phyloP scores from a whole-genome alignment of 2,888 invertebrate genomes.

The Ophion obscuratus region DNA sequence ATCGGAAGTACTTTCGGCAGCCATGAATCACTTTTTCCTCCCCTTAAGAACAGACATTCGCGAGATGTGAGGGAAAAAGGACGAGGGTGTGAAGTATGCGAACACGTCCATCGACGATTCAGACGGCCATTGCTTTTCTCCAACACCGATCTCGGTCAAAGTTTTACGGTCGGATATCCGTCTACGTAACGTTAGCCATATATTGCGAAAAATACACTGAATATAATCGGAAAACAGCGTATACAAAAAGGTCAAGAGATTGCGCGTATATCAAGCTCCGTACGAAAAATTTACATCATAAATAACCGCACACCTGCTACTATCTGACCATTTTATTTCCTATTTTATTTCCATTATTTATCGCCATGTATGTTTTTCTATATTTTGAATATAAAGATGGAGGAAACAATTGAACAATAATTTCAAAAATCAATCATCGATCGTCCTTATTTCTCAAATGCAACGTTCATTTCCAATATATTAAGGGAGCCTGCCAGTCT shows the following conservation, averaged over 20 bases:
- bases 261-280: neutral
- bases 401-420: neutral
- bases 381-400: neutral
- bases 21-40: slow-evolving; percentile 35
- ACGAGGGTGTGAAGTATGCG: slow-evolving; percentile 51
- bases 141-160: slow-evolving; percentile 33
- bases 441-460: too few relatives aligned
- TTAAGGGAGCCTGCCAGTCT: too few relatives aligned
- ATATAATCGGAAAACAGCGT: slow-evolving; percentile 18
- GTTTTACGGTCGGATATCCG: slow-evolving; percentile 32
- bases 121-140: slow-evolving; percentile 47
- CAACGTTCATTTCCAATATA: too few relatives aligned
- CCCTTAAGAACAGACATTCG: neutral
- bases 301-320: neutral
- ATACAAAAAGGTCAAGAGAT: slow-evolving; percentile 21
- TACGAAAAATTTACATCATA: slow-evolving; percentile 17
- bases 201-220: slow-evolving; percentile 7
- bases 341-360: neutral
- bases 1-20: neutral
- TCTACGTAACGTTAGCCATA: slow-evolving; percentile 15
- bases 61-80: slow-evolving; percentile 28
- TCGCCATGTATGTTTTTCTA: neutral
- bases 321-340: neutral
- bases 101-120: slow-evolving; percentile 50
- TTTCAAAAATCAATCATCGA: too few relatives aligned